A percentile compares a stretch with the other conserved stretches of the same genome.
phyloP scores from a whole-genome alignment of 2,888 invertebrate species.

The Leptopilina myrica region DNA sequence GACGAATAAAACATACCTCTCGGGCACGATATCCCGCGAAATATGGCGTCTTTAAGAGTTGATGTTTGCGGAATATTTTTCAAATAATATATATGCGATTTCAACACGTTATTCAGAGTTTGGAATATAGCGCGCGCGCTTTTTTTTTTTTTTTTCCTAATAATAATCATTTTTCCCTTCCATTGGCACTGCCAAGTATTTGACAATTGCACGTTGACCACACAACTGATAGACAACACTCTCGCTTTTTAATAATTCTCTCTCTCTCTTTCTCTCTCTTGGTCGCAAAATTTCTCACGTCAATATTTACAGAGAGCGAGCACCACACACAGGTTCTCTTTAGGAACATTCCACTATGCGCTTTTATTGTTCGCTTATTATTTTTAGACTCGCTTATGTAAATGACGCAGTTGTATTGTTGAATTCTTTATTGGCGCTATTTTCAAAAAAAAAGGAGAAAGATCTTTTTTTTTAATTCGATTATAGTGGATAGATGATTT shows the following conservation, averaged over 20 bases:
- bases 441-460: constrained; percentile 51
- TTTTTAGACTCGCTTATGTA: constrained; percentile 73
- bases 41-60: constrained; percentile 68
- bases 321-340: constrained; percentile 19
- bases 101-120: constrained; percentile 11
- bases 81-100: constrained; percentile 72
- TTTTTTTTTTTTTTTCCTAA: constrained; percentile 35
- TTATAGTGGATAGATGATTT: no score
- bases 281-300: constrained; percentile 42
- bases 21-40: constrained; percentile 63
- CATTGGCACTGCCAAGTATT: constrained; percentile 1
- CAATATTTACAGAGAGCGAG: constrained; percentile 42
- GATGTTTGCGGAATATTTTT: constrained; percentile 74
- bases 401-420: constrained; percentile 70
- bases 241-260: no score
- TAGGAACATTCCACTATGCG: constrained; percentile 49
- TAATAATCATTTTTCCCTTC: no score
- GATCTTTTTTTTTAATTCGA: background rate
- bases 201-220: constrained; percentile 33
- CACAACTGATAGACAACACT: no score
- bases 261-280: no score
- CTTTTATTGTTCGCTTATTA: constrained; percentile 66
- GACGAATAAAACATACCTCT: constrained; percentile 58
- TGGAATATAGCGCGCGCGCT: background rate
- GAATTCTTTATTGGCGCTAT: constrained; percentile 61